Base-by-base conservation (phyloP, 2,888 invertebrate genomes). In the Polydrusus pterygomalis region DNA sequence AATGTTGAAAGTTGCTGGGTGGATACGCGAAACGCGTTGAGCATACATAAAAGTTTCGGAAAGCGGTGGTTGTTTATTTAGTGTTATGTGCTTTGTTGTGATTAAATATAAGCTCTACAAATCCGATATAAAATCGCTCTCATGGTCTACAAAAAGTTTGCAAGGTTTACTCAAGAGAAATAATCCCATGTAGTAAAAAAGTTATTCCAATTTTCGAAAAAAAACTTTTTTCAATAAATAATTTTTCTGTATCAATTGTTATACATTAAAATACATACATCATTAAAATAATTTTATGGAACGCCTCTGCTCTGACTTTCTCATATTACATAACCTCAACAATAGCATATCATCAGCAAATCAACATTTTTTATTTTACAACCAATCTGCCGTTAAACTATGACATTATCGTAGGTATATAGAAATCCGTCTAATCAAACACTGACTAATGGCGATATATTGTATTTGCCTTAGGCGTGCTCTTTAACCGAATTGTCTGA, bases 1-100 rank as follows among this genome's bases (percentile, higher is more conserved):
- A 73, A 74, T 70, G 56, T 58, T 71, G 70, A 77, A 77, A 64
- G 75, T 71, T 69, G 71, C 58, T 74, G 64, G 64, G 62, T 70
- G 73, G 75, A 78, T 75, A 78, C 75, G 74, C 43, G 51, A 9
- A 65, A 73, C 75, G 75, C 64, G 70, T 51, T 30, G 60, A 64
- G 78, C 75, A 75, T 75, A 73, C 58, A 73, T 64, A 70, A 74
- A 63, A 43, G 43, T 65, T 70, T 51, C 18, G 18, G 34, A 13
- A 51, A 51, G 54, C 54, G 38, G 17, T 43, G 56, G 54, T 68
- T 68, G 68, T 40, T 51, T 60, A 64, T 64, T 45, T 63, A 60
- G 58, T 60, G 58, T 38, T 60, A 60, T 60, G 58, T 60, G 58
- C 38, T 60, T 38, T 60, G 38, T 30, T 60, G 58, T 60, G 58